Evolutionary conservation across 1,140 invertebrate genomes (phyloP), one percentile per base, ranked within the genome.

Genomic region (Globodera ellingtonae): DNA sequence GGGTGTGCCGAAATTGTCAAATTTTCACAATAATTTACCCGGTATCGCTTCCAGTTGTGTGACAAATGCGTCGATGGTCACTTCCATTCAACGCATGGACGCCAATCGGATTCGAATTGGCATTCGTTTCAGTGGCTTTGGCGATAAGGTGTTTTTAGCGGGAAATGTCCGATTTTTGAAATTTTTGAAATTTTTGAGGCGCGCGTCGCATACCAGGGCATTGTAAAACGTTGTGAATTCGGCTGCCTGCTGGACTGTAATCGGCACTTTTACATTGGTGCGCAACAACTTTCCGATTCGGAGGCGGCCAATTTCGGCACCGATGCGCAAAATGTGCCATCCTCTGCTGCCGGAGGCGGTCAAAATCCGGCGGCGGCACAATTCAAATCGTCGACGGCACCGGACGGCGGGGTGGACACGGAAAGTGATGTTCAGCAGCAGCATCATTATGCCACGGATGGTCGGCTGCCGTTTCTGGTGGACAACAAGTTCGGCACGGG

Each of bases 21-120:
- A 52, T 67, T 44, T 67, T 8, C 66, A 21, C 15, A 67, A n/a
- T n/a, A n/a, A n/a, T n/a, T n/a, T n/a, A n/a, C n/a, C n/a, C n/a
- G n/a, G n/a, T n/a, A n/a, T n/a, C n/a, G n/a, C n/a, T 67, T 67
- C 15, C 67, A 70, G 67, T 44, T 70, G 67, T 18, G 67, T 70
- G 5, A 47, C 67, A 70, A 70, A 70, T 4, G 9, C 9, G 24
- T 70, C 67, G 10, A 47, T 70, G 24, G 67, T 70, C 18, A 70
- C 67, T 24, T 70, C 67, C 24, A 70, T 70, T 21, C 24, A 70
- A 18, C 67, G 24, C 10, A 10, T 70, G 67, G 67, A 35, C 21
- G 9, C 67, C 8, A 70, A 70, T 47, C 24, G 67, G 46, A 18
- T 70, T 47, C 67, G 67, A 18, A 70, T 70, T 47, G 67, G 67